These are phyloP conservation scores for Gymnosoma rotundatum DNA, from an alignment of 2,888 invertebrate genomes.

Conservation along the genomic window DNA sequence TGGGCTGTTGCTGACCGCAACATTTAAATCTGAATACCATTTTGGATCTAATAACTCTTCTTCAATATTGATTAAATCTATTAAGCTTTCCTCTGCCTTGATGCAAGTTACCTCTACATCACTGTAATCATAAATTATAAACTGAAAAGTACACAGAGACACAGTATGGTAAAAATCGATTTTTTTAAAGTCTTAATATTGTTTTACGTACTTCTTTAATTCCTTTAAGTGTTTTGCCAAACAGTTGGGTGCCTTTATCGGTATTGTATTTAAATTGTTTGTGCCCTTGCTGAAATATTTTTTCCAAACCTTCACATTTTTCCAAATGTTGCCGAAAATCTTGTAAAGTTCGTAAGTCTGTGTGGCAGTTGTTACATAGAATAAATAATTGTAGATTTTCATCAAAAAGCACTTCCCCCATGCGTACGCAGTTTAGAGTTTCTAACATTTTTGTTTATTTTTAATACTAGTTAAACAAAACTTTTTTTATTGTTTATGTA, in stretches of 20 bases:
- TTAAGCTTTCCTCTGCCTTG: constrained; percentile 57
- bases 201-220: constrained; percentile 73
- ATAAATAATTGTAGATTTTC: constrained; percentile 74
- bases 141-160: constrained; percentile 63
- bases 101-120: constrained; percentile 70
- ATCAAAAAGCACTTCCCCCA: constrained; percentile 76
- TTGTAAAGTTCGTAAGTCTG: constrained; percentile 72
- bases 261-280: constrained; percentile 49
- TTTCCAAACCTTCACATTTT: constrained; percentile 73
- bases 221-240: constrained; percentile 70
- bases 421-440: constrained; percentile 72
- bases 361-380: constrained; percentile 75
- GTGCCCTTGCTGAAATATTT: constrained; percentile 63
- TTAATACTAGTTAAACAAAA: constrained; percentile 26
- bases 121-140: constrained; percentile 75
- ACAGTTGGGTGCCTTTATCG: constrained; percentile 69
- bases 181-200: neutral
- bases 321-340: constrained; percentile 74
- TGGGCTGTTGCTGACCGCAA: constrained; percentile 29
- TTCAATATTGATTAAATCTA: constrained; percentile 75
- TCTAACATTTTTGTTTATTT: constrained; percentile 65
- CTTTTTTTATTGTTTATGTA: constrained; percentile 38
- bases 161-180: constrained; percentile 19
- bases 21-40: constrained; percentile 75
- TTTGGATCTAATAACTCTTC: constrained; percentile 78